Conservation (phyloP, 2,113 vertebrate genomes). For the Archocentrus centrarchus region DNA sequence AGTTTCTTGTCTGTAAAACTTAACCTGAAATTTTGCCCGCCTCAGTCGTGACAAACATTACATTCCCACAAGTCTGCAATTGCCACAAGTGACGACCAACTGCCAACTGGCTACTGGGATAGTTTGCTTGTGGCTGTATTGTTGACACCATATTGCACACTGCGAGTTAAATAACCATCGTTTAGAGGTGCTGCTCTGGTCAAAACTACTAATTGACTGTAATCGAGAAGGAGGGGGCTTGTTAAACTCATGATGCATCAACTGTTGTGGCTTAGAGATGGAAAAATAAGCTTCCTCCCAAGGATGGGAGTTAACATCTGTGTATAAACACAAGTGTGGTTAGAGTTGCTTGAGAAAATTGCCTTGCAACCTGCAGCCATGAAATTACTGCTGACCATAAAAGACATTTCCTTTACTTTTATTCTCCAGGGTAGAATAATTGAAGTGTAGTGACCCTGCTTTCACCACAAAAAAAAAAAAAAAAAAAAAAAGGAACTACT, state of each 20-base stretch:
- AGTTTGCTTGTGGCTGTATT: conserved; percentile 20
- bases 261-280: conserved; percentile 18
- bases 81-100: conserved; percentile 27
- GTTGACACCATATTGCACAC: conserved; percentile 13
- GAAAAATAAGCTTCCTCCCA: conserved; percentile 35
- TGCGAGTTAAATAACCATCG: not conserved
- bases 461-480: not conserved
- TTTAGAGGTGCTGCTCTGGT: conserved; percentile 24
- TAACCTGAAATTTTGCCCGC: not conserved
- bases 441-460: not conserved
- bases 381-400: conserved; percentile 35
- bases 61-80: not conserved
- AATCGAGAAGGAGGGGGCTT: conserved; percentile 33
- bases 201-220: conserved; percentile 46
- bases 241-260: conserved; percentile 41
- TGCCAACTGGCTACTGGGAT: conserved; percentile 26
- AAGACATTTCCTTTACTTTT: conserved; percentile 25
- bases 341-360: conserved; percentile 26
- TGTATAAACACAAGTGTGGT: conserved; percentile 40
- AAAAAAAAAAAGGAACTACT: not conserved
- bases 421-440: not conserved
- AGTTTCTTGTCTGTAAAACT: not conserved
- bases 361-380: not conserved
- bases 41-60: not conserved
- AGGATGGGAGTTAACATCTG: conserved; percentile 41